These are phyloP conservation scores for Pachymerium ferrugineum DNA, from an alignment of 2,888 invertebrate genomes.

Conservation along the genomic window DNA sequence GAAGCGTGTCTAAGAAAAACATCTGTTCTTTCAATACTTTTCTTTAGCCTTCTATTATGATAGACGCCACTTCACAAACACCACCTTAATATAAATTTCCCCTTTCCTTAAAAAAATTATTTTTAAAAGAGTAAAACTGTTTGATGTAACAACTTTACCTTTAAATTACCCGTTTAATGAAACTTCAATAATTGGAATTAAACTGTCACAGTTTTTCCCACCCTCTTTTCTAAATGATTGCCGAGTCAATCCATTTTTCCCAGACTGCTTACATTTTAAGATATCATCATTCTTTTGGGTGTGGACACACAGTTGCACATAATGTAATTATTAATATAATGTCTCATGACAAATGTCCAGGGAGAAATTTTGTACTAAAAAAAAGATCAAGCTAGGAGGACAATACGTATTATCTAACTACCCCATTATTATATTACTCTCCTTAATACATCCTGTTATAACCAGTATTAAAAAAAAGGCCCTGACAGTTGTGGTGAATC, in stretches of 20 bases:
- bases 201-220: neutral
- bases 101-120: neutral
- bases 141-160: neutral
- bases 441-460: neutral
- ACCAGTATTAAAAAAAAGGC: neutral
- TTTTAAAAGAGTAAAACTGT: neutral
- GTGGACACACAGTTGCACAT: constrained; percentile 27
- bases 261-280: constrained; percentile 24
- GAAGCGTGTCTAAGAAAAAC: constrained; percentile 25
- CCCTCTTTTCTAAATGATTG: constrained; percentile 1
- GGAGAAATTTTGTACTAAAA: neutral
- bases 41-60: constrained; percentile 10
- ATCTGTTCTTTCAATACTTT: constrained; percentile 19
- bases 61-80: neutral
- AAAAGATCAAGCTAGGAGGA: neutral
- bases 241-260: constrained; percentile 1
- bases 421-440: constrained; percentile 15
- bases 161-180: constrained; percentile 14
- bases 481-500: constrained; percentile 10
- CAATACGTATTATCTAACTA: constrained; percentile 1
- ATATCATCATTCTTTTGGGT: constrained; percentile 27
- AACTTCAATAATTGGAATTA: constrained; percentile 25
- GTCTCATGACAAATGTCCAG: constrained; percentile 23
- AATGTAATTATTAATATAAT: constrained; percentile 25
- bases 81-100: neutral